Conservation (phyloP, 2,113 vertebrate species). For the Trichomycterus rosablanca region DNA sequence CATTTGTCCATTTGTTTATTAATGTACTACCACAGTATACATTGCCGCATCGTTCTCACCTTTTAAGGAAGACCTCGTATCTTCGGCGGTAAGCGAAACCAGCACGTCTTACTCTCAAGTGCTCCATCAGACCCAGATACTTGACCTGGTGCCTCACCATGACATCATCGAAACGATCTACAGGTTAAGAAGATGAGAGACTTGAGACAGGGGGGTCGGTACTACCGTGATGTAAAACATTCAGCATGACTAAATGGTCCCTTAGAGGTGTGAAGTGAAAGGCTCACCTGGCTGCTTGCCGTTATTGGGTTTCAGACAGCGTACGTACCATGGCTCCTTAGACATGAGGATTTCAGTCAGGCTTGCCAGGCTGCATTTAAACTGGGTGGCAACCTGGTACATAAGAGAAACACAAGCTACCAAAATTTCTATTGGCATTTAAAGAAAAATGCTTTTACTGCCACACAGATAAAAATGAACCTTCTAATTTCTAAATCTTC, state of each 20-base stretch:
- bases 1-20: too few relatives aligned
- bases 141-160: conserved; percentile 91
- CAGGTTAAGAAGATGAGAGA: neutral
- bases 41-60: conserved; percentile 70
- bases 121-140: conserved; percentile 94
- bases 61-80: conserved; percentile 85
- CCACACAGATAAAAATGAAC: too few relatives aligned
- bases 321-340: conserved; percentile 90
- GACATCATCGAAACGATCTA: conserved; percentile 84
- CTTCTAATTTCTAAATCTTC: too few relatives aligned
- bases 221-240: conserved; percentile 30
- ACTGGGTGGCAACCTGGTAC: conserved; percentile 87
- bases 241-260: conserved; percentile 20
- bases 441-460: too few relatives aligned
- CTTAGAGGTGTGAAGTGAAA: conserved; percentile 20
- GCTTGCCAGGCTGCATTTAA: conserved; percentile 86
- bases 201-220: conserved; percentile 18
- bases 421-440: too few relatives aligned
- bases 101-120: conserved; percentile 82
- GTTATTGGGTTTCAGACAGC: conserved; percentile 92
- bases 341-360: conserved; percentile 90
- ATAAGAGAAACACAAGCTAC: neutral
- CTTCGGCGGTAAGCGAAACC: conserved; percentile 89
- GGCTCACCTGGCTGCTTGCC: conserved; percentile 76
- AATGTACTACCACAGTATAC: neutral